Percentiles rank a stretch among this genome's conserved stretches.
Conservation (phyloP, 2,797 vertebrate species). For the Acrossocheilus fasciatus region DNA sequence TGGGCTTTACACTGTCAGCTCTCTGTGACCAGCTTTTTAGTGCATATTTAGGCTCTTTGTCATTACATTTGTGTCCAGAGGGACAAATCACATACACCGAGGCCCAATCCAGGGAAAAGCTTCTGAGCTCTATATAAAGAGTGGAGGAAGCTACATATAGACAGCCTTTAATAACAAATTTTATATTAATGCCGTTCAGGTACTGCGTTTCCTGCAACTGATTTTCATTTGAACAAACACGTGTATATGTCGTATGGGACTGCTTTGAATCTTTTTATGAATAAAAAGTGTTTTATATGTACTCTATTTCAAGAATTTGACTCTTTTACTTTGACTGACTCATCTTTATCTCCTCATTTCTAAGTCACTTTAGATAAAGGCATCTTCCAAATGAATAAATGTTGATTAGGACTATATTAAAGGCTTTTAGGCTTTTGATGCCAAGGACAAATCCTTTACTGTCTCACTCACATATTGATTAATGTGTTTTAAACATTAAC, state of each 20-base stretch:
- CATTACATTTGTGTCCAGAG: slow-evolving; percentile 46
- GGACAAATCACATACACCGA: slow-evolving; percentile 19
- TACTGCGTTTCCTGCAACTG: slow-evolving; percentile 77
- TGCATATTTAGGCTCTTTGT: slow-evolving; percentile 40
- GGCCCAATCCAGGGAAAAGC: slow-evolving; percentile 42
- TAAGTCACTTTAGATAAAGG: background rate
- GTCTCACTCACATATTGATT: background rate
- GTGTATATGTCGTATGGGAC: slow-evolving; percentile 82
- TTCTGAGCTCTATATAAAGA: slow-evolving; percentile 72
- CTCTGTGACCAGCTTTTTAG: slow-evolving; percentile 62
- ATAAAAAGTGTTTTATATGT: slow-evolving; percentile 83
- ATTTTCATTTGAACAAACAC: slow-evolving; percentile 73
- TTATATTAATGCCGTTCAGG: slow-evolving; percentile 82
- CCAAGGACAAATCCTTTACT: background rate
- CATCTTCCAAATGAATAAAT: background rate
- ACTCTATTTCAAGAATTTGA: slow-evolving; percentile 67
- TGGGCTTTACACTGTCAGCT: slow-evolving; percentile 58
- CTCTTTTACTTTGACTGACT: slow-evolving; percentile 30
- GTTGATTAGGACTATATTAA: background rate
- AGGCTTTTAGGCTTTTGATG: background rate
- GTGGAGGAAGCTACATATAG: slow-evolving; percentile 69
- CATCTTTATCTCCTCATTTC: background rate
- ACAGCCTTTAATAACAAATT: slow-evolving; percentile 66
- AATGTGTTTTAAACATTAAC: background rate
- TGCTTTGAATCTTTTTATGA: slow-evolving; percentile 79